Base-by-base conservation (phyloP, 23 tunicate genomes). In the Trididemnum clinides region DNA sequence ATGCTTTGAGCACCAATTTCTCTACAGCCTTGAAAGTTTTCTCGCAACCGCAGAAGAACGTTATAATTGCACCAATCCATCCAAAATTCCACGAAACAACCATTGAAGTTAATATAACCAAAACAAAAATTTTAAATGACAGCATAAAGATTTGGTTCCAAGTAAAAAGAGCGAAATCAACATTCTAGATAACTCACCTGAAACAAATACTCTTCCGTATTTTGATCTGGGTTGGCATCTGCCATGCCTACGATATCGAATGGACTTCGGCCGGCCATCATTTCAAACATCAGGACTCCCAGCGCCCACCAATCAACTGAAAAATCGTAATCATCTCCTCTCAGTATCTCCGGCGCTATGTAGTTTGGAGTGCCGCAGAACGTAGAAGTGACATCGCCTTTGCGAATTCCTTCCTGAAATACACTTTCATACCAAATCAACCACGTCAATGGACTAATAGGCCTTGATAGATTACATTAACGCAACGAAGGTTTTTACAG, bases 221-320 rank as follows among this genome's bases (percentile, higher is more conserved):
- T 96, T 64, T 91, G 92, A 37, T 96, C 99, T 21, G 93, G 86
- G 35, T 91, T 85, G n/a, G n/a, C n/a, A 35, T 91, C 96, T 1
- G 96, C 76, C 93, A 91, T 91, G 21, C 96, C 96, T 15, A 91
- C 90, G 35, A 91, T 85, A 65, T 96, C 99, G 44, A 96, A 96
- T 7, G 99, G 99, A 64, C 92, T 87, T 74, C 99, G 79, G 15
- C 99, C 99, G 1, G 99, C 99, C 99, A 96, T 96, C 99, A 96
- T 96, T 78, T 96, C 99, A 66, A 87, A 96, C 99, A 96, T 96
- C 32, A 96, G 88, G 28, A 96, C 99, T 20, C 99, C 99, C 37
- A 96, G 77, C 18, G 99, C 99, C 99, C 99, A 96, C 99, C 99
- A 96, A 75, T 96, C 99, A 0, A 96, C 99, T 0, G 96, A 91